phyloP scores from a whole-genome alignment of 2,888 invertebrate genomes.

The Oscheius sp. region DNA sequence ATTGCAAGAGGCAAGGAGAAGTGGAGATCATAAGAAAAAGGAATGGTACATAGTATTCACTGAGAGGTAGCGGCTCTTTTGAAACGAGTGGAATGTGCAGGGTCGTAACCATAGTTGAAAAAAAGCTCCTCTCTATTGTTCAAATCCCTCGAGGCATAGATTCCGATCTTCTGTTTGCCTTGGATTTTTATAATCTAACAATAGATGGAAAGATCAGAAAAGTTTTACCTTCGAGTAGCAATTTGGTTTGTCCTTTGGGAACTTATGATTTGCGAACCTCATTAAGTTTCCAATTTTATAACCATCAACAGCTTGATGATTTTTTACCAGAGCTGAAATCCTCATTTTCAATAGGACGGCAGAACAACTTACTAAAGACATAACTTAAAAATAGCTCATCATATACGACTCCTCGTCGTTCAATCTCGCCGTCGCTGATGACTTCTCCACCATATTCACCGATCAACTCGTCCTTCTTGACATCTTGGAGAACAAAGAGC shows the following conservation, averaged over 20 bases:
- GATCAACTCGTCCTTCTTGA: conserved; percentile 82
- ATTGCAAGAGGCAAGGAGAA: too few relatives aligned
- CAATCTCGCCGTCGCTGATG: conserved; percentile 97
- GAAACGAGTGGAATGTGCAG: too few relatives aligned
- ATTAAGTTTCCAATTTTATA: conserved; percentile 99
- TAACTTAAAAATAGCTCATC: conserved; percentile 99
- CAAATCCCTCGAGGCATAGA: conserved; percentile 95
- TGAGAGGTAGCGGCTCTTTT: too few relatives aligned
- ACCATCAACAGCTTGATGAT: conserved; percentile 85
- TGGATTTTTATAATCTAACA: conserved; percentile 73
- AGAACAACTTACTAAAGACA: conserved; percentile 78
- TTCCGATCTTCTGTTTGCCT: conserved; percentile 79
- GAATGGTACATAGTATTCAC: too few relatives aligned
- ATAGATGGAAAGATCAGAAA: not conserved
- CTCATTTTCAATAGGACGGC: not conserved
- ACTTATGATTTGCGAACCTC: conserved; percentile 96
- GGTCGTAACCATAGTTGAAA: conserved; percentile 82
- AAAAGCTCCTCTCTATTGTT: conserved; percentile 97
- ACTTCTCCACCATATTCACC: conserved; percentile 97
- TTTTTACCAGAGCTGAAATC: conserved; percentile 50
- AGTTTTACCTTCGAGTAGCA: conserved; percentile 4
- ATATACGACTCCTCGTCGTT: conserved; percentile 96
- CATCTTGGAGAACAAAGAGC: not conserved
- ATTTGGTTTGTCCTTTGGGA: conserved; percentile 77
- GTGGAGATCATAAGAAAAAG: too few relatives aligned